Evolutionary conservation across 2,797 vertebrate species (phyloP), one percentile per base, ranked within the genome.

Genomic region (Rhodeus uyekii): DNA sequence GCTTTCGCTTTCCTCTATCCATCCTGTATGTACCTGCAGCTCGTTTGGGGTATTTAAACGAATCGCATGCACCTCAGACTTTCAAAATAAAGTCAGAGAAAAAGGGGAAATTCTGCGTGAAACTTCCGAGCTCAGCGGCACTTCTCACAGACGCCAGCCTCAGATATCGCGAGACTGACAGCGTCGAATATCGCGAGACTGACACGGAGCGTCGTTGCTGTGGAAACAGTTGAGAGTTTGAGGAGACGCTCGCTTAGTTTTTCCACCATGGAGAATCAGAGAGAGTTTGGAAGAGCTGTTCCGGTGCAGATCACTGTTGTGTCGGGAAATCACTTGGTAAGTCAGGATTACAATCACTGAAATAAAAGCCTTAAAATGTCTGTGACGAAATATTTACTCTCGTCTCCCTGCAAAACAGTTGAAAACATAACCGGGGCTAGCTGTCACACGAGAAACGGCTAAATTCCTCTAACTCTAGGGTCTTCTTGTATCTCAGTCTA

Each of bases 291-390:
- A 39, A 80, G 71, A 73, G 61, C 71, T 18, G 76, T 87, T 24
- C 53, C 81, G 7, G 86, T 89, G 34, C 73, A 87, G 36, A 80
- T 90, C 19, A 88, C 74, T 67, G 85, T 90, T 12, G 39, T 80
- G 19, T 68, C 39, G 32, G 88, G 85, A 32, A 84, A 81, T 29
- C 22, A 88, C 48, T 34, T 87, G 89, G 89, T 90, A 82, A 58
- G 19, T 55, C 24, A n/a, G n/a, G n/a, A n/a, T n/a, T n/a, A n/a
- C n/a, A n/a, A n/a, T n/a, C n/a, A 32, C 48, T 78, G 3, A 74
- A 50, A 53, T 50, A 8, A 12, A 46, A 8, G 22, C 34, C 2
- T 27, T 13, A n/a, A 53, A n/a, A 10, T 53, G 1, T 22, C 8
- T 50, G 50, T 58, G 50, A 53, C 8, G 8, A 53, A 3, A 53